Conservation (phyloP, 2,888 invertebrate genomes). For the Lydus trimaculatus region DNA sequence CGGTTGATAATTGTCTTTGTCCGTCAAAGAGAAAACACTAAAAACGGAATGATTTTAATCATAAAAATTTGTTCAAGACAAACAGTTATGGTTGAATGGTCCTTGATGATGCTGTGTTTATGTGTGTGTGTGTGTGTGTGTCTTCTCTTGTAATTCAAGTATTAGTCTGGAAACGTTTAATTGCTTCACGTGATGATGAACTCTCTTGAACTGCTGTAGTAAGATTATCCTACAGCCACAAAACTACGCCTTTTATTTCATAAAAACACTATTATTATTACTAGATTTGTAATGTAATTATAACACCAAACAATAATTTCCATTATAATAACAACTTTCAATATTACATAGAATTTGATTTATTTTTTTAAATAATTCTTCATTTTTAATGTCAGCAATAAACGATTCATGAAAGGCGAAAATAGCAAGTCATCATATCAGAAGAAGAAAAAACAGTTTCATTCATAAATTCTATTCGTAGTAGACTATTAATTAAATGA, state of each 20-base stretch:
- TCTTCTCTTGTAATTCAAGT: constrained; percentile 9
- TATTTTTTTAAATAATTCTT: not conserved
- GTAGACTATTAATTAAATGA: not conserved
- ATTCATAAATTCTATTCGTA: constrained; percentile 1
- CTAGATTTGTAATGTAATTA: not conserved
- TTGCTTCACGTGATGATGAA: constrained; percentile 36
- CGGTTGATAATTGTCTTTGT: not conserved
- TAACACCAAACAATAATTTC: not conserved
- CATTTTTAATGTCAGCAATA: not conserved
- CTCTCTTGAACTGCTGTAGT: not conserved
- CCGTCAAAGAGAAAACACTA: not conserved
- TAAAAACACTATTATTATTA: not conserved
- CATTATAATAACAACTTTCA: not conserved
- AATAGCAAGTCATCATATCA: not conserved
- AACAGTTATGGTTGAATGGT: not conserved
- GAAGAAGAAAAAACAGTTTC: not conserved
- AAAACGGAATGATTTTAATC: not conserved
- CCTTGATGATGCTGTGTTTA: too few species aligned
- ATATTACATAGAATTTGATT: not conserved
- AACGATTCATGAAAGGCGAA: not conserved
- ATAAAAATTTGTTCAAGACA: constrained; percentile 6
- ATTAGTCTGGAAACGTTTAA: constrained; percentile 35
- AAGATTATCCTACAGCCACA: not conserved
- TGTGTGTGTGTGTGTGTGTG: too few species aligned
- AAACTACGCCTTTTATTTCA: not conserved